phyloP scores from a whole-genome alignment of 1,140 invertebrate genomes.

The Heliconius nattereri region DNA sequence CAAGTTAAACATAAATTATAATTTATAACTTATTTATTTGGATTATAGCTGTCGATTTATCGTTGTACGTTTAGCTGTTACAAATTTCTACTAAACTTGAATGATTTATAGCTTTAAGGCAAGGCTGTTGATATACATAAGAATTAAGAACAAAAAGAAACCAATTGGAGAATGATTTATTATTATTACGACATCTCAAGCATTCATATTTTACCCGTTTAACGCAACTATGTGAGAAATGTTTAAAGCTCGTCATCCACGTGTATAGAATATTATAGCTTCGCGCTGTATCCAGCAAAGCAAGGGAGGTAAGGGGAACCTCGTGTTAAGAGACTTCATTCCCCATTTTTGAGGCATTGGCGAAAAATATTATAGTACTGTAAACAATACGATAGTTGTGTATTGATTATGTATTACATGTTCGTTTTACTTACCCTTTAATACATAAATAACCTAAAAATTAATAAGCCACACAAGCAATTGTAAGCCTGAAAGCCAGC shows the following conservation, averaged over 20 bases:
- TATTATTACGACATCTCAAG: constrained; percentile 34
- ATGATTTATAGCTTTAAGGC: constrained; percentile 61
- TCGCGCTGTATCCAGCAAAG: too few species aligned
- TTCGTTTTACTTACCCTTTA: too few species aligned
- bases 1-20: constrained; percentile 14
- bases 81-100: constrained; percentile 24
- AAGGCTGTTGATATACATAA: constrained; percentile 60
- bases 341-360: too few species aligned
- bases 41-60: constrained; percentile 26
- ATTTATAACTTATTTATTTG: constrained; percentile 26
- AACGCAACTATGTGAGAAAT: constrained; percentile 27
- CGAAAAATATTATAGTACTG: neutral
- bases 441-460: too few species aligned
- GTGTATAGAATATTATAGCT: neutral
- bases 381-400: neutral
- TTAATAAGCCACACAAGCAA: too few species aligned
- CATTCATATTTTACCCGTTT: constrained; percentile 32
- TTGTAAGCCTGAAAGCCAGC: too few species aligned
- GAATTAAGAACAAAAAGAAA: constrained; percentile 60
- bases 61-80: constrained; percentile 23
- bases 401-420: too few species aligned
- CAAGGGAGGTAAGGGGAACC: too few species aligned
- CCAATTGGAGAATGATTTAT: constrained; percentile 42
- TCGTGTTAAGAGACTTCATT: too few species aligned
- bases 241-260: neutral